Conservation (phyloP, 1,140 invertebrate genomes). For the Pararge aegeria region DNA sequence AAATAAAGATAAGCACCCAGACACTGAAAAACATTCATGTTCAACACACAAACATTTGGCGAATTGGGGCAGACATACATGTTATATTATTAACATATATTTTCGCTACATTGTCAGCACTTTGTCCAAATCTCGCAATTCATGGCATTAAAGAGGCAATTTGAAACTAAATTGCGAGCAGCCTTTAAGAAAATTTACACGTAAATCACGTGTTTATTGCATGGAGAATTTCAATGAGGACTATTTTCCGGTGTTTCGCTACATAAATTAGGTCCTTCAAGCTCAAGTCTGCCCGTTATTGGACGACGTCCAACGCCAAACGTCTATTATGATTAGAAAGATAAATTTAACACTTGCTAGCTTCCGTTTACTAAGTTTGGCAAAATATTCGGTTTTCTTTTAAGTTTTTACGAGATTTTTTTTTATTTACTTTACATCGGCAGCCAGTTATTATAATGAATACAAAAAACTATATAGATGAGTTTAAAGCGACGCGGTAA, state of each 20-base stretch:
- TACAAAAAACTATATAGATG: no score
- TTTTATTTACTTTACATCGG: no score
- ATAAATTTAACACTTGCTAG: background rate
- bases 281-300: background rate
- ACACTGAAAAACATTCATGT: no score
- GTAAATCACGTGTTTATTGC: slow-evolving; percentile 31
- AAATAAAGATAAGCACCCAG: no score
- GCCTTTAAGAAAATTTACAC: slow-evolving; percentile 29
- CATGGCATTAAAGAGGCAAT: slow-evolving; percentile 24
- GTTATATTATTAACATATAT: no score
- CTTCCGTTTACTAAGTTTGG: no score
- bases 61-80: no score
- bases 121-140: slow-evolving; percentile 13
- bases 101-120: slow-evolving; percentile 2
- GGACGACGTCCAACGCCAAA: background rate
- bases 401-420: no score
- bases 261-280: background rate
- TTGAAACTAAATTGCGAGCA: slow-evolving; percentile 20
- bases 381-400: background rate
- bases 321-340: background rate
- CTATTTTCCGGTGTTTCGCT: slow-evolving; percentile 14
- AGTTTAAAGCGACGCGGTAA: no score
- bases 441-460: no score
- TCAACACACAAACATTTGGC: no score
- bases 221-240: slow-evolving; percentile 33